Evolutionary conservation across 1,140 invertebrate species (phyloP).

Genomic region (Nephila pilipes): DNA sequence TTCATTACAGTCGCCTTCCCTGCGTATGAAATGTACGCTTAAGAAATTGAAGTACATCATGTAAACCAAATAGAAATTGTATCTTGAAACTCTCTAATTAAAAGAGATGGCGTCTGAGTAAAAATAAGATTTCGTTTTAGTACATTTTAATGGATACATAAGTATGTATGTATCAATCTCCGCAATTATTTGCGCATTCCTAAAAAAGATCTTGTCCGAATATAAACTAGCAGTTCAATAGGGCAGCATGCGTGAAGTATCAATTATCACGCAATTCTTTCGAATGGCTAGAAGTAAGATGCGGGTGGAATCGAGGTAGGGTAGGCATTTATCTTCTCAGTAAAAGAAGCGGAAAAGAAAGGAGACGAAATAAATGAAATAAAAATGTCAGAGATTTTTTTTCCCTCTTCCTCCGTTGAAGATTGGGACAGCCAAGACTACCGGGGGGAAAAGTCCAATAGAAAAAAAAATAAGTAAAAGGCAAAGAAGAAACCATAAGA

Average conservation of each 20-base stretch:
- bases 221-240: constrained; percentile 24
- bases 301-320: constrained; percentile 29
- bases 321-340: constrained; percentile 70
- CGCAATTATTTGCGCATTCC: not conserved
- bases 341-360: constrained; percentile 69
- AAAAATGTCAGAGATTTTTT: constrained; percentile 67
- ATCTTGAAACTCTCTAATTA: not conserved
- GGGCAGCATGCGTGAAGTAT: constrained; percentile 45
- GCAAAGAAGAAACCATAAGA: constrained; percentile 63
- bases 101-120: not conserved
- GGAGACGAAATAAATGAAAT: constrained; percentile 75
- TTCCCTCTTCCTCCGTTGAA: constrained; percentile 26
- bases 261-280: constrained; percentile 52
- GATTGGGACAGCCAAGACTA: constrained; percentile 56
- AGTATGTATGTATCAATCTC: not conserved
- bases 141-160: not conserved
- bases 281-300: constrained; percentile 26
- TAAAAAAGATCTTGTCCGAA: not conserved
- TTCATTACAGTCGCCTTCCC: too few relatives aligned
- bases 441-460: constrained; percentile 10
- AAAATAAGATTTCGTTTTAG: not conserved
- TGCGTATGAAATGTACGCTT: too few relatives aligned
- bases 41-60: too few relatives aligned
- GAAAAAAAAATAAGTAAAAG: constrained; percentile 23
- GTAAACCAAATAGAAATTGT: too few relatives aligned